These are phyloP conservation scores for Meloidogyne chitwoodi DNA, from an alignment of 1,140 invertebrate species.

Conservation along the genomic window DNA sequence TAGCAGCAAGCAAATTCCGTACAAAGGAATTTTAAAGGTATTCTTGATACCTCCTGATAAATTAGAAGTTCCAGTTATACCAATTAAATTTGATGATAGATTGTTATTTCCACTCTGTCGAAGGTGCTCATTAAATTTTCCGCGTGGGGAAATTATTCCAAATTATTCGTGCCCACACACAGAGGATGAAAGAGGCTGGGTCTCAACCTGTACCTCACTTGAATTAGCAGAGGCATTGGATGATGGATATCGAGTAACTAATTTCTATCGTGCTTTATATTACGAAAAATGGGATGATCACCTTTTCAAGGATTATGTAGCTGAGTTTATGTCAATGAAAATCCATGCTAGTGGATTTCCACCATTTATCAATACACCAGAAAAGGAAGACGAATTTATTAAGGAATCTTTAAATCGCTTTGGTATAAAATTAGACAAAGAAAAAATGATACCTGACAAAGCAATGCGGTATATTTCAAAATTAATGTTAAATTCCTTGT, in stretches of 20 bases:
- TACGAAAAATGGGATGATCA: background rate
- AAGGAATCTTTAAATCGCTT: background rate
- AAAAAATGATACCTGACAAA: background rate
- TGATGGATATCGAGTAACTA: background rate
- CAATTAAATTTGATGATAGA: constrained; percentile 13
- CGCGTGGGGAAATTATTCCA: background rate
- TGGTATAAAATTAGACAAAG: background rate
- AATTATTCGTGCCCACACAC: background rate
- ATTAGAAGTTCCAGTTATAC: constrained; percentile 1
- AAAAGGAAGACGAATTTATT: background rate
- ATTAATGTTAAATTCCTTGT: background rate
- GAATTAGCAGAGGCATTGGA: background rate
- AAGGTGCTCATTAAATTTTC: background rate
- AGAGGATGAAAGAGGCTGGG: background rate
- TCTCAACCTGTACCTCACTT: background rate
- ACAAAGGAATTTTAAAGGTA: background rate
- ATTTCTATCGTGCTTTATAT: background rate
- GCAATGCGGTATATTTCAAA: constrained; percentile 1
- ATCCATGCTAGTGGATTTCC: constrained; percentile 6
- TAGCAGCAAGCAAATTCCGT: background rate
- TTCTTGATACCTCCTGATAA: background rate
- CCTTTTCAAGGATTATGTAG: background rate
- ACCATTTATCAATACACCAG: background rate
- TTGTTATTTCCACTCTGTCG: background rate
- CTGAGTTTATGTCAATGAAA: background rate